These are phyloP conservation scores for Drepana falcataria DNA, from an alignment of 2,888 invertebrate genomes.

Conservation along the genomic window DNA sequence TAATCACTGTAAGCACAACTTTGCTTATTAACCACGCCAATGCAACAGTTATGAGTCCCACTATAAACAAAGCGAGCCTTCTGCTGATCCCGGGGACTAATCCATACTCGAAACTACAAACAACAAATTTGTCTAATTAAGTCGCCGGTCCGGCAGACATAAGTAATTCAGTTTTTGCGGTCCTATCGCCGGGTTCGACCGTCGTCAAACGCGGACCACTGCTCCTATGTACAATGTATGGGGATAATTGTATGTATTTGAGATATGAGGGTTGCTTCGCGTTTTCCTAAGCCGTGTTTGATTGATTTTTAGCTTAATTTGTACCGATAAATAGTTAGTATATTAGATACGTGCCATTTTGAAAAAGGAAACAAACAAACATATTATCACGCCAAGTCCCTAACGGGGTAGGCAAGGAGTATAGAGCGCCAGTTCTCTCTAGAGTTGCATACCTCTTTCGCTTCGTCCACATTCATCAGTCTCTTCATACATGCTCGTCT, in stretches of 20 bases:
- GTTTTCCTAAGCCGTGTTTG: neutral
- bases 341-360: too few relatives aligned
- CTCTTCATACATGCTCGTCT: too few relatives aligned
- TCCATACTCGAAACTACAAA: conserved; percentile 21
- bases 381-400: too few relatives aligned
- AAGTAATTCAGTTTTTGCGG: conserved; percentile 45
- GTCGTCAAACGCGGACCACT: conserved; percentile 24
- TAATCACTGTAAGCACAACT: too few relatives aligned
- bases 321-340: neutral
- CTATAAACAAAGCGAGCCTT: too few relatives aligned
- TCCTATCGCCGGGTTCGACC: conserved; percentile 30
- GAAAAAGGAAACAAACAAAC: too few relatives aligned
- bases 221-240: conserved; percentile 7
- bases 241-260: conserved; percentile 1
- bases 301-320: neutral
- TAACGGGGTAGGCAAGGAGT: too few relatives aligned
- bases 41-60: too few relatives aligned
- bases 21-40: too few relatives aligned
- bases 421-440: too few relatives aligned
- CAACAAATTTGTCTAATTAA: conserved; percentile 49
- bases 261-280: neutral
- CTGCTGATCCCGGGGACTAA: conserved; percentile 10
- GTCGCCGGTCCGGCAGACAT: conserved; percentile 30
- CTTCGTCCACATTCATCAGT: too few relatives aligned
- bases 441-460: too few relatives aligned